Evolutionary conservation across 2,888 invertebrate genomes (phyloP).

Genomic region (Platerodrilus igneus): DNA sequence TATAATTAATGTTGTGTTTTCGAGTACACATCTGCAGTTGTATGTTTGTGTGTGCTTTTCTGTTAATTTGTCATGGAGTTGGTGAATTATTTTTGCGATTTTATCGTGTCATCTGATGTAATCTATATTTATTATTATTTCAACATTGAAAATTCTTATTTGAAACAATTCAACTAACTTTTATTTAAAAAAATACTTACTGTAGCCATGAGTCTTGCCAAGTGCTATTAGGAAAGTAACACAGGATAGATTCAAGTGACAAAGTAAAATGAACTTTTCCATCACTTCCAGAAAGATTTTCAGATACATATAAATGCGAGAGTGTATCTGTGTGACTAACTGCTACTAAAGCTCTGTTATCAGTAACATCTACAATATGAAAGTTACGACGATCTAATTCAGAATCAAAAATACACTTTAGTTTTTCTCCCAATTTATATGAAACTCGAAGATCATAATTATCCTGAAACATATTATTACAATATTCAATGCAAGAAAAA

Average conservation of each 20-base stretch:
- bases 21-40: no score
- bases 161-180: background rate
- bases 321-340: slow-evolving; percentile 70
- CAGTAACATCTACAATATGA: slow-evolving; percentile 80
- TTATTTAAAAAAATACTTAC: slow-evolving; percentile 59
- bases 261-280: slow-evolving; percentile 66
- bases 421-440: slow-evolving; percentile 66
- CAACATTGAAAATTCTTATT: background rate
- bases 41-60: no score
- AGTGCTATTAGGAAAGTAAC: slow-evolving; percentile 76
- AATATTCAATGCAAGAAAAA: slow-evolving; percentile 12
- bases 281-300: slow-evolving; percentile 52
- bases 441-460: slow-evolving; percentile 70
- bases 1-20: no score
- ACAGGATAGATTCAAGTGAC: slow-evolving; percentile 75
- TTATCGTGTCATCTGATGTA: no score
- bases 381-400: slow-evolving; percentile 63
- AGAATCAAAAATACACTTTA: slow-evolving; percentile 70
- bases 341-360: slow-evolving; percentile 74
- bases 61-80: no score
- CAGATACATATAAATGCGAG: slow-evolving; percentile 79
- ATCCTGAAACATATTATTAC: slow-evolving; percentile 33
- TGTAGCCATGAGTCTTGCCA: slow-evolving; percentile 79
- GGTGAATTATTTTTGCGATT: no score
- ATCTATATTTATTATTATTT: no score